Base-by-base conservation (phyloP, 2,113 vertebrate species). In the Macrotus californicus region DNA sequence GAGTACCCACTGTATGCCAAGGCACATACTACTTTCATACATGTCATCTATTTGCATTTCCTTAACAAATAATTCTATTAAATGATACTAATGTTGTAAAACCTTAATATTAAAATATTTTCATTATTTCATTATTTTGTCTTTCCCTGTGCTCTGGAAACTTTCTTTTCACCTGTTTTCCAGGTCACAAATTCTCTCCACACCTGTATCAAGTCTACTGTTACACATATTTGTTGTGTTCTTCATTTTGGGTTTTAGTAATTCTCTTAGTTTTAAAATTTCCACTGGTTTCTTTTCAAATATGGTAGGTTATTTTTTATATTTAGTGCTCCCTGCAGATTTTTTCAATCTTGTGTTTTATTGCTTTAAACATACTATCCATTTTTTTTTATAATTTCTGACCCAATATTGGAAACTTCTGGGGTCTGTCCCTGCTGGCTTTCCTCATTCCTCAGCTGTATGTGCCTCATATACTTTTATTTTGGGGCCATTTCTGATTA, bases 301-400 rank as follows among this genome's bases (percentile, higher is more conserved):
- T 69, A 61, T 36, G 2, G 2, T n/a, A 87, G 39, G 43, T 87
- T 24, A 59, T 24, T 81, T 75, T 92, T 75, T 59, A 67, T 21
- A 75, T 31, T 43, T 43, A 75, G 22, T 75, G 22, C 8, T 87
- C 19, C 22, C 41, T 87, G 24, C 4, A 94, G 10, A 69, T 29
- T 91, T 96, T 59, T 91, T 59, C 59, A 54, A 10, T 76, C 29
- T 91, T 94, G 31, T 73, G n/a, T 67, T 76, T 95, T 34, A 67
- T 73, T 73, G 64, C 46, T 95, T 67, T 86, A 67, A 81, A 66
- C 31, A 31, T 59, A 70, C 26, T 82, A 67, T 39, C 22, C n/a
- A 77, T 59, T 50, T n/a, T 77, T 84, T 84, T 77, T 80, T 15
- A 83, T 52, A 61, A 77, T 61, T 22, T 50, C 50, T 89, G 34